Evolutionary conservation across 2,888 invertebrate species (phyloP), one percentile per base, ranked within the genome.

Genomic region (Eristalis arbustorum): DNA sequence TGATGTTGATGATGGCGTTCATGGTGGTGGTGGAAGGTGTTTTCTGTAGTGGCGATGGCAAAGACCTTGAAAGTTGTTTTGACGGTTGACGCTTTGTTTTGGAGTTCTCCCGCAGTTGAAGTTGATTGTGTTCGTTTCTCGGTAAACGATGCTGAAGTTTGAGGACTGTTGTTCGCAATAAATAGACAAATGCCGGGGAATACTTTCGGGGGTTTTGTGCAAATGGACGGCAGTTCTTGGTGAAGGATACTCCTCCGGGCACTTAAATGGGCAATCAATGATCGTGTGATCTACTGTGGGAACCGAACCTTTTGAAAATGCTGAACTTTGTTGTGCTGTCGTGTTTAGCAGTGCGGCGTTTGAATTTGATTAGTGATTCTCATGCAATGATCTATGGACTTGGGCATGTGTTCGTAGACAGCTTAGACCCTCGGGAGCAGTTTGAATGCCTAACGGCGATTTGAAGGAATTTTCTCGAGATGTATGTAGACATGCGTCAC

Each of bases 11-110:
- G 49, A 0, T 49, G 18, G n/a, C 49, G n/a, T 0, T n/a, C n/a
- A 18, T n/a, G 18, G 49, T 49, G n/a, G 49, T 18, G 49, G 18
- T 49, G n/a, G 25, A 59, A 59, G 57, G 22, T 23, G 23, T 57
- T 11, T 22, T 23, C 23, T 23, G 23, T 23, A 14, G 1, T 22
- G 22, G 59, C 31, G 28, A 22, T 42, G 6, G 25, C 22, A 13
- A 28, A 64, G 73, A 73, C 71, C 71, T 78, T 78, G 78, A 66
- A 18, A 78, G 64, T 72, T 73, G 73, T 73, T 72, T 78, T 72
- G 72, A 72, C 72, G 66, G 66, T 77, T 63, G 61, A 69, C 42
- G 68, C 49, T 23, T 42, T 69, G 62, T 62, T 49, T 63, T 59
- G n/a, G 25, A 18, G 14, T 34, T 34, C 34, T 34, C 1, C 13